phyloP scores from a whole-genome alignment of 2,888 invertebrate genomes.

The Taphrorychus bicolor region DNA sequence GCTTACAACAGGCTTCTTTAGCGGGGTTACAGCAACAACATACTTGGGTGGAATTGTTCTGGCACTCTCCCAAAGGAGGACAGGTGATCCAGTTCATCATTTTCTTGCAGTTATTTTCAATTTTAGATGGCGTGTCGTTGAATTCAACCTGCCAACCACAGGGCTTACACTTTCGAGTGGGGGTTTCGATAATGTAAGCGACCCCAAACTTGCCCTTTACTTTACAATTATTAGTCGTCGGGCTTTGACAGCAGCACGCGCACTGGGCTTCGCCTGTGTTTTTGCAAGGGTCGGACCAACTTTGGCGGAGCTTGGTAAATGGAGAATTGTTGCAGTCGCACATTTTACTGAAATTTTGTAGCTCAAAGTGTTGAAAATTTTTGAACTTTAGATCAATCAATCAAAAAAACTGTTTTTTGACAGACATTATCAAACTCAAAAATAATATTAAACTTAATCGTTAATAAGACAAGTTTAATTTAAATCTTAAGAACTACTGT shows the following conservation, averaged over 20 bases:
- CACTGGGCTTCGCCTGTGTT: background rate
- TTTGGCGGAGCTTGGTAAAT: conserved; percentile 24
- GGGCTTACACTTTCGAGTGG: conserved; percentile 49
- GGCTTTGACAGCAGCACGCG: conserved; percentile 6
- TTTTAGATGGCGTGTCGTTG: conserved; percentile 53
- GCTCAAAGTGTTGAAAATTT: too few species aligned
- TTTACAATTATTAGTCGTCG: conserved; percentile 35
- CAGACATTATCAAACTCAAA: too few species aligned
- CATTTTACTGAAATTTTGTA: conserved; percentile 19
- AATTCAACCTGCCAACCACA: conserved; percentile 57
- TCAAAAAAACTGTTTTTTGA: too few species aligned
- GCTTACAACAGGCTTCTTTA: too few species aligned
- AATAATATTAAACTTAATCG: too few species aligned
- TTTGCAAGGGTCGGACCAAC: conserved; percentile 34
- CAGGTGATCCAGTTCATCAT: conserved; percentile 55
- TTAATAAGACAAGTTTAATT: too few species aligned
- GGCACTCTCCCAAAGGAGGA: conserved; percentile 47
- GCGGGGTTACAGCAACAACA: background rate
- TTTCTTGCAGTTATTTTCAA: conserved; percentile 52
- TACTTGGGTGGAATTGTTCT: conserved; percentile 1
- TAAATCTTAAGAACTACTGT: too few species aligned
- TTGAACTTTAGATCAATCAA: too few species aligned
- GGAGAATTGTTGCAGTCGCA: conserved; percentile 28
- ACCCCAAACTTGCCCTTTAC: conserved; percentile 55
- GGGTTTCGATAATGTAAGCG: conserved; percentile 54